Percentiles rank a stretch among this genome's conserved stretches.
Conservation (phyloP, 2,113 vertebrate species). For the Ariopsis seemanni region DNA sequence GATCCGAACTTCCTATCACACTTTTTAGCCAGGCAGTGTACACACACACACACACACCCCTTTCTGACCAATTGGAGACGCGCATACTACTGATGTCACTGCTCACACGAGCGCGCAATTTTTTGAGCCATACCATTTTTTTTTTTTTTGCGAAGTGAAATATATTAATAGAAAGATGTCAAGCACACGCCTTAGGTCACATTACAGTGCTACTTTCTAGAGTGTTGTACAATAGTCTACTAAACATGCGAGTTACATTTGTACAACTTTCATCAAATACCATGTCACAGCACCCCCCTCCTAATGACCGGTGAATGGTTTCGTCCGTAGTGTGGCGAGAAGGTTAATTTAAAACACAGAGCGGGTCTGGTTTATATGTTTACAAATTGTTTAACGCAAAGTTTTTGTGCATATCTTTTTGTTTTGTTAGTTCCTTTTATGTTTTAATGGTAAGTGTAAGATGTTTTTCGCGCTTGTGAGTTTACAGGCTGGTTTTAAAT, state of each 20-base stretch:
- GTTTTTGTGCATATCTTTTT: neutral
- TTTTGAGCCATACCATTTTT: slow-evolving; percentile 35
- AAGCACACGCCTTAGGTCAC: neutral
- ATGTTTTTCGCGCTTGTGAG: neutral
- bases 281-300: neutral
- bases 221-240: neutral
- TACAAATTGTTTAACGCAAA: neutral
- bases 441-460: neutral
- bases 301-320: neutral
- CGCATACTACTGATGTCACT: neutral
- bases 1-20: too few species aligned
- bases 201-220: neutral
- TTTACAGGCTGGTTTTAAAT: neutral
- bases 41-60: neutral
- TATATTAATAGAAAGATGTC: neutral
- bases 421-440: neutral
- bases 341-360: slow-evolving; percentile 6
- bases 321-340: neutral
- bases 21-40: too few species aligned
- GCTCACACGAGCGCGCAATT: neutral
- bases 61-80: slow-evolving; percentile 15
- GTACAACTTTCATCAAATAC: neutral
- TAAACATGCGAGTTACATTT: neutral
- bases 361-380: neutral
- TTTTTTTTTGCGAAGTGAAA: neutral